These are phyloP conservation scores for Cinclus cinclus DNA, from an alignment of 2,113 vertebrate genomes.

Conservation along the genomic window DNA sequence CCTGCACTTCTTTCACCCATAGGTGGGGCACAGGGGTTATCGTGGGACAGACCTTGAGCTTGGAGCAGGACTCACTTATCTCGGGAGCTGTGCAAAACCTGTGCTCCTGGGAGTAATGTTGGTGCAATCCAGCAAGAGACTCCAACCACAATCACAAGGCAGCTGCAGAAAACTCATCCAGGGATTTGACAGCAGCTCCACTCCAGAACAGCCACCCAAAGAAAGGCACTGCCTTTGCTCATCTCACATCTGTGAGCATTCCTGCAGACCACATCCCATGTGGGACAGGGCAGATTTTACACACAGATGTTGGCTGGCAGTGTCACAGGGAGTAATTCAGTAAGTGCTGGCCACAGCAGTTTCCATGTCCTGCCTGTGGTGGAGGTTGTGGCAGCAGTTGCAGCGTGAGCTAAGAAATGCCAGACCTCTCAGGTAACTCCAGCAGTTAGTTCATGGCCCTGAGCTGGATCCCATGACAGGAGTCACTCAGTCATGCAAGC, in stretches of 20 bases:
- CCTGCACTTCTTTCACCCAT: background rate
- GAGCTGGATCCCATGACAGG: conserved; percentile 12
- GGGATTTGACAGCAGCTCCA: background rate
- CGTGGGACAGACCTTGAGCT: background rate
- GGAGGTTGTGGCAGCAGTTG: background rate
- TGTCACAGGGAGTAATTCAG: background rate
- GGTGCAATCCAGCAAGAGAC: background rate
- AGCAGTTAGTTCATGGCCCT: background rate
- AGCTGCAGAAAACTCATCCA: background rate
- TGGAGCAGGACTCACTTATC: background rate
- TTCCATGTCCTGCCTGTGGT: background rate
- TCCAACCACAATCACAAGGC: background rate
- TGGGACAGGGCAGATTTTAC: background rate
- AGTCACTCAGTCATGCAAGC: background rate
- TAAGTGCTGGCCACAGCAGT: background rate
- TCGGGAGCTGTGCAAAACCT: background rate
- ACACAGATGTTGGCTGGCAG: background rate
- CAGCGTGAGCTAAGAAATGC: background rate
- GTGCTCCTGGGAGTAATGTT: background rate
- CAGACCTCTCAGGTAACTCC: conserved; percentile 33
- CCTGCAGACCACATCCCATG: accelerated
- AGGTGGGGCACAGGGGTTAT: background rate
- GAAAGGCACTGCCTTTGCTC: background rate
- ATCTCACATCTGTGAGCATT: background rate
- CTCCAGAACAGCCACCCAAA: background rate